Evolutionary conservation across 2,888 invertebrate genomes (phyloP).

Genomic region (Leistus spinibarbis): DNA sequence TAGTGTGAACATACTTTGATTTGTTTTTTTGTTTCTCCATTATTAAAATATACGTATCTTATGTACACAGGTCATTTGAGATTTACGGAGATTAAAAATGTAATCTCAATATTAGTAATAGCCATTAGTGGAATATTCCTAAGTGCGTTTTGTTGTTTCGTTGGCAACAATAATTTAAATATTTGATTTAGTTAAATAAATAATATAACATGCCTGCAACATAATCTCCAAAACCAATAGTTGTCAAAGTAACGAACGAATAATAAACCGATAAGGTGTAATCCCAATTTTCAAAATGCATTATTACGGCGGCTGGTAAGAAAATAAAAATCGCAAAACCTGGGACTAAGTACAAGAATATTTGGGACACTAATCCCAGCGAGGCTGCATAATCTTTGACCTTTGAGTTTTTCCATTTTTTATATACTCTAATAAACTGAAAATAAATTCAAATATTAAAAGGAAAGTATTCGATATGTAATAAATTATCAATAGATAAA

Average conservation of each 20-base stretch:
- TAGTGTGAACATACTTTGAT: too few relatives aligned
- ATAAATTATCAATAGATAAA: too few relatives aligned
- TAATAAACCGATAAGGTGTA: constrained; percentile 86
- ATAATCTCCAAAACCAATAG: constrained; percentile 92
- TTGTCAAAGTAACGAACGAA: constrained; percentile 84
- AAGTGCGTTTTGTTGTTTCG: neutral
- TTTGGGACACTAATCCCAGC: constrained; percentile 78
- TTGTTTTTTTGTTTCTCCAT: too few relatives aligned
- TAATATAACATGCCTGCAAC: constrained; percentile 72
- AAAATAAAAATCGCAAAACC: constrained; percentile 87
- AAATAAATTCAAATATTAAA: constrained; percentile 45
- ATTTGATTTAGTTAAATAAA: neutral
- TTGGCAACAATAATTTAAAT: neutral
- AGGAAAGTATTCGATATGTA: too few relatives aligned
- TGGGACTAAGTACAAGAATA: constrained; percentile 84
- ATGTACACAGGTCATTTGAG: neutral
- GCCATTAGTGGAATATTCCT: too few relatives aligned
- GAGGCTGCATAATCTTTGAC: constrained; percentile 67
- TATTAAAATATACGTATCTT: too few relatives aligned
- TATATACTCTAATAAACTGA: constrained; percentile 77
- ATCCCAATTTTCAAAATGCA: constrained; percentile 84
- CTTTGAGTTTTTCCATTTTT: constrained; percentile 77
- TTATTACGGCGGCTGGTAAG: constrained; percentile 82
- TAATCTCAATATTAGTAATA: too few relatives aligned
- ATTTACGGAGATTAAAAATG: neutral